Conservation (phyloP, 2,888 invertebrate species). For the Philereme vetulata region DNA sequence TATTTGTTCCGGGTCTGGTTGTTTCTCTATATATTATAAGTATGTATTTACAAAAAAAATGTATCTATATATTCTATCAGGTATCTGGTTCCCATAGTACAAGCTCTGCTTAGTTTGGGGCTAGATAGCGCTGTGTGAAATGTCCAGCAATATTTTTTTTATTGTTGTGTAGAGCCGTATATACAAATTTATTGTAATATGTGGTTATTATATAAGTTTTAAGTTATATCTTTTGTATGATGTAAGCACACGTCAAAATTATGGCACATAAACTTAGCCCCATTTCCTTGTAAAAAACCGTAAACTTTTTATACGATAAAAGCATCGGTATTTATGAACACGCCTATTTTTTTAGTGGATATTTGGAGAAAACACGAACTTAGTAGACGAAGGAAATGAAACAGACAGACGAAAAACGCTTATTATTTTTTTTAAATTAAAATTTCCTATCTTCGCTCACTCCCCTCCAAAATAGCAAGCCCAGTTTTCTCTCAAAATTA, state of each 20-base stretch:
- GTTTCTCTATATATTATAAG: too few relatives aligned
- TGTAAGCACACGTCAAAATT: constrained; percentile 41
- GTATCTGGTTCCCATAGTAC: too few relatives aligned
- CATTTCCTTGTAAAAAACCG: constrained; percentile 54
- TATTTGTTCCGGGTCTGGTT: too few relatives aligned
- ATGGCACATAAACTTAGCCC: constrained; percentile 49
- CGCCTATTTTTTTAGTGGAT: constrained; percentile 35
- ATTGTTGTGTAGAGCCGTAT: too few relatives aligned
- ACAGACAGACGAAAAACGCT: constrained; percentile 51
- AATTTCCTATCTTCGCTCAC: constrained; percentile 52
- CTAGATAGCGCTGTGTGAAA: too few relatives aligned
- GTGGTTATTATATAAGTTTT: not conserved
- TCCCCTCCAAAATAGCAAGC: constrained; percentile 53
- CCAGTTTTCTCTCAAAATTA: constrained; percentile 55
- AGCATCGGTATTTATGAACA: constrained; percentile 44
- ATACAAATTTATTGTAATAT: too few relatives aligned
- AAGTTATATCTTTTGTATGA: constrained; percentile 17
- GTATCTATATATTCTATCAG: too few relatives aligned
- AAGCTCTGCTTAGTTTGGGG: too few relatives aligned
- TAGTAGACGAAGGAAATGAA: constrained; percentile 42
- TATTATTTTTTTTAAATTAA: constrained; percentile 59
- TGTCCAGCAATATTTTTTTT: too few relatives aligned
- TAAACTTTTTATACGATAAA: constrained; percentile 55
- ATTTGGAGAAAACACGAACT: constrained; percentile 34
- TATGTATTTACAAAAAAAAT: too few relatives aligned